A percentile compares a stretch with the other conserved stretches of the same genome.
These are phyloP conservation scores for Maniola jurtina DNA, from an alignment of 1,140 invertebrate species.

Conservation along the genomic window DNA sequence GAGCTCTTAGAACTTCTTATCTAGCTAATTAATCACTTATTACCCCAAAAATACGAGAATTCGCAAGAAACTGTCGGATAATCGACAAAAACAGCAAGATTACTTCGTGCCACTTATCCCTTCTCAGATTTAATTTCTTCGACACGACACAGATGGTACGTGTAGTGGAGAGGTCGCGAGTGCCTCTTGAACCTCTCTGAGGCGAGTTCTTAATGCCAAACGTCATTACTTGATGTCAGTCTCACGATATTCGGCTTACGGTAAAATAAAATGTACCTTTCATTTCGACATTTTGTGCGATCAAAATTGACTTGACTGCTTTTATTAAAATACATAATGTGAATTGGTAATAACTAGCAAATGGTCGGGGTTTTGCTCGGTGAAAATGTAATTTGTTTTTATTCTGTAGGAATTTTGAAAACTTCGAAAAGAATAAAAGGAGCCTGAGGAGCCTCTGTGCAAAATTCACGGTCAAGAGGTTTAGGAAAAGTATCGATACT, in stretches of 20 bases:
- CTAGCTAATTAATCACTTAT: background rate
- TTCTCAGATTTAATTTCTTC: slow-evolving; percentile 53
- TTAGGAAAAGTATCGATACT: too few relatives aligned
- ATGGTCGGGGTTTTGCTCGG: too few relatives aligned
- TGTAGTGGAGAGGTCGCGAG: slow-evolving; percentile 41
- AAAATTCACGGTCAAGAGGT: too few relatives aligned
- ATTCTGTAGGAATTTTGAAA: too few relatives aligned
- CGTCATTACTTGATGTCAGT: slow-evolving; percentile 54
- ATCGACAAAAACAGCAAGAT: slow-evolving; percentile 32
- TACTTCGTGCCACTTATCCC: slow-evolving; percentile 38
- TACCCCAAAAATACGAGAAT: background rate
- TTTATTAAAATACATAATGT: too few relatives aligned
- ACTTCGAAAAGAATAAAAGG: too few relatives aligned
- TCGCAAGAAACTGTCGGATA: slow-evolving; percentile 16
- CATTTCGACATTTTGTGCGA: slow-evolving; percentile 6
- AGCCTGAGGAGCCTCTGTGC: too few relatives aligned
- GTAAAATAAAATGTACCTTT: slow-evolving; percentile 26
- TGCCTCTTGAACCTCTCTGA: slow-evolving; percentile 38
- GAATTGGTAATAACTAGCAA: too few relatives aligned
- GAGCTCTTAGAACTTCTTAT: background rate
- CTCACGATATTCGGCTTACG: slow-evolving; percentile 38
- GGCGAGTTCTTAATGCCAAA: slow-evolving; percentile 37
- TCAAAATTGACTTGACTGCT: too few relatives aligned
- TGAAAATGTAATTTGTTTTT: too few relatives aligned
- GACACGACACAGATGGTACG: slow-evolving; percentile 41